These are phyloP conservation scores for Illadopsis cleaveri DNA, from an alignment of 2,113 vertebrate species.

Conservation along the genomic window DNA sequence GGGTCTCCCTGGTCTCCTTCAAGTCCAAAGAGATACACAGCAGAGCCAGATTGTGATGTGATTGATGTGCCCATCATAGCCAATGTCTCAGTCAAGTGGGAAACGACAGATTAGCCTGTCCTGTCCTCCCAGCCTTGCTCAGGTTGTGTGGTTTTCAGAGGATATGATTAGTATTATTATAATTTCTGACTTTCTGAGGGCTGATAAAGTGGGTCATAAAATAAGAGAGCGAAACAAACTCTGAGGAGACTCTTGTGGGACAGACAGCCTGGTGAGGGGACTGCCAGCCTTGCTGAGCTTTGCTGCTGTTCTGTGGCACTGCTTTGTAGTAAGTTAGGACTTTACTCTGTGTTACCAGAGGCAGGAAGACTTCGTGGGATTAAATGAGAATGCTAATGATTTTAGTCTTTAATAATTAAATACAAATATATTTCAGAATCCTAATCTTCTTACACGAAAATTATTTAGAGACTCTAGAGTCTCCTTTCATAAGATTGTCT, in stretches of 20 bases:
- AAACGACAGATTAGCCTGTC: neutral
- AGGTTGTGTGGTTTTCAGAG: neutral
- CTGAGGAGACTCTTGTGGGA: neutral
- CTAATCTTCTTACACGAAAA: neutral
- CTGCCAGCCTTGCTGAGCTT: neutral
- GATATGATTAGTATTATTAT: neutral
- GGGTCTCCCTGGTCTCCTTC: neutral
- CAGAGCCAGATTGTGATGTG: neutral
- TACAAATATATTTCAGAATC: neutral
- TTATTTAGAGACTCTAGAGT: neutral
- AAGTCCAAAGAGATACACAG: neutral
- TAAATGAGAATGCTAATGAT: neutral
- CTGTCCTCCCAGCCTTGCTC: neutral
- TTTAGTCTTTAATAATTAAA: neutral
- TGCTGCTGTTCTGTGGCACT: neutral
- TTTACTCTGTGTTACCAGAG: neutral
- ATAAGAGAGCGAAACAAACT: neutral
- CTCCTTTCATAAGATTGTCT: neutral
- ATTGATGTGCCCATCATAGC: neutral
- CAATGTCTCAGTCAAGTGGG: neutral
- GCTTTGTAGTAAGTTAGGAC: neutral
- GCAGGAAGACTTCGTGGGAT: neutral
- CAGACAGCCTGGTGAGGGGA: neutral
- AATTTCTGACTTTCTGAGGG: neutral
- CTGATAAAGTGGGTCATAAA: neutral